Evolutionary conservation across 2,113 vertebrate genomes (phyloP).

Genomic region (Paratilapia polleni): DNA sequence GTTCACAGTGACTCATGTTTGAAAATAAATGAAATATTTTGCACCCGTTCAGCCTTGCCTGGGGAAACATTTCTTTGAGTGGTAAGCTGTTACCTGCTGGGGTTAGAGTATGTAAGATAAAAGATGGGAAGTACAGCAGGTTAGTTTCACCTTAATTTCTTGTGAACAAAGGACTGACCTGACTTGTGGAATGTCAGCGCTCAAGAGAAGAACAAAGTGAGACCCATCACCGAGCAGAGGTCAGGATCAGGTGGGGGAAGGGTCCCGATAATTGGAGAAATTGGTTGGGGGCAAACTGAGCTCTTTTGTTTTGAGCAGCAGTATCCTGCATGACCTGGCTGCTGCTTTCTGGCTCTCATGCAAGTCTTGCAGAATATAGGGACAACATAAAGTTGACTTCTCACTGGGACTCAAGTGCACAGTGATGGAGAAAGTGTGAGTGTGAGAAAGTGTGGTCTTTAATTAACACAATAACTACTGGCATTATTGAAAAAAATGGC

Average conservation of each 20-base stretch:
- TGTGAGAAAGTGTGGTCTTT: background rate
- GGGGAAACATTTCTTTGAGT: background rate
- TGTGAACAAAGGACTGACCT: constrained; percentile 73
- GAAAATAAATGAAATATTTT: constrained; percentile 32
- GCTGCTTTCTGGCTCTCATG: constrained; percentile 65
- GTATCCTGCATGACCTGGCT: constrained; percentile 75
- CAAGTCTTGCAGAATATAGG: constrained; percentile 61
- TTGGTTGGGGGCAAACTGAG: constrained; percentile 78
- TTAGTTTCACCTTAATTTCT: constrained; percentile 59
- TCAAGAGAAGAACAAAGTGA: constrained; percentile 55
- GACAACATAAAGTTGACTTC: constrained; percentile 62
- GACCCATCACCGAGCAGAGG: constrained; percentile 75
- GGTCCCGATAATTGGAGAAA: constrained; percentile 76
- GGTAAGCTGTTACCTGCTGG: background rate
- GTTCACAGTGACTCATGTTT: constrained; percentile 27
- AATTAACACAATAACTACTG: constrained; percentile 24
- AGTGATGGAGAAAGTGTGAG: background rate
- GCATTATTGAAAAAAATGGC: background rate
- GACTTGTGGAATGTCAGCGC: constrained; percentile 76
- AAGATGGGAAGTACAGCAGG: constrained; percentile 40
- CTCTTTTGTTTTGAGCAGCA: constrained; percentile 85
- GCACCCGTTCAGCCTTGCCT: background rate
- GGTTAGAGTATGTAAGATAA: constrained; percentile 12
- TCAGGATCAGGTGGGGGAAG: constrained; percentile 77
- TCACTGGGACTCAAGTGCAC: constrained; percentile 35